Evolutionary conservation across 64 coral and sea anemone genomes (phyloP).

Genomic region (Acropora yongei): DNA sequence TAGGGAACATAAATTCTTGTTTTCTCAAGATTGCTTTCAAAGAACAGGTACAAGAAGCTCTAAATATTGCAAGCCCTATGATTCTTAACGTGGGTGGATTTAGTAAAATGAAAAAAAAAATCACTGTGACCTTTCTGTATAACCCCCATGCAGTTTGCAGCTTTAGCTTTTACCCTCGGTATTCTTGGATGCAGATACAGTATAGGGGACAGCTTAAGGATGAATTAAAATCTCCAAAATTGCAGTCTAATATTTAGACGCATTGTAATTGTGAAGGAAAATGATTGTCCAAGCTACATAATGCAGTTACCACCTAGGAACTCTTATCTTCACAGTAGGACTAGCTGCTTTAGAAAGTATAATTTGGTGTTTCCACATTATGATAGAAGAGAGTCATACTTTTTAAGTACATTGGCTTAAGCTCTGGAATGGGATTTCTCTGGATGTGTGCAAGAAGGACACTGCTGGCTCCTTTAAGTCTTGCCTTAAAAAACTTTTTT

Average conservation of each 20-base stretch:
- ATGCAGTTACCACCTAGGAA: not conserved
- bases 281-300: conserved; percentile 16
- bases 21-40: too few relatives aligned
- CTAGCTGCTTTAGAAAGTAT: not conserved
- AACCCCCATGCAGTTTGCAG: too few relatives aligned
- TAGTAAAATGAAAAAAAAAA: too few relatives aligned
- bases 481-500: too few relatives aligned
- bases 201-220: not conserved
- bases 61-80: too few relatives aligned
- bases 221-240: not conserved
- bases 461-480: too few relatives aligned
- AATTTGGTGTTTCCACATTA: conserved; percentile 15
- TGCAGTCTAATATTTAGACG: not conserved
- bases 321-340: conserved; percentile 4
- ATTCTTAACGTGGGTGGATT: too few relatives aligned
- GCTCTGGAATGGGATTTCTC: too few relatives aligned
- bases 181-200: conserved; percentile 4
- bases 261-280: not conserved
- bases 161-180: not conserved
- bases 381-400: not conserved
- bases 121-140: too few relatives aligned
- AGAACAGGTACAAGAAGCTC: too few relatives aligned
- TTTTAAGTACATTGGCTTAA: not conserved
- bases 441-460: too few relatives aligned
- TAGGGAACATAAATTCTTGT: too few relatives aligned